Evolutionary conservation across 2,797 vertebrate species (phyloP), one percentile per base, ranked within the genome.

Genomic region (Pangasius krempfi): DNA sequence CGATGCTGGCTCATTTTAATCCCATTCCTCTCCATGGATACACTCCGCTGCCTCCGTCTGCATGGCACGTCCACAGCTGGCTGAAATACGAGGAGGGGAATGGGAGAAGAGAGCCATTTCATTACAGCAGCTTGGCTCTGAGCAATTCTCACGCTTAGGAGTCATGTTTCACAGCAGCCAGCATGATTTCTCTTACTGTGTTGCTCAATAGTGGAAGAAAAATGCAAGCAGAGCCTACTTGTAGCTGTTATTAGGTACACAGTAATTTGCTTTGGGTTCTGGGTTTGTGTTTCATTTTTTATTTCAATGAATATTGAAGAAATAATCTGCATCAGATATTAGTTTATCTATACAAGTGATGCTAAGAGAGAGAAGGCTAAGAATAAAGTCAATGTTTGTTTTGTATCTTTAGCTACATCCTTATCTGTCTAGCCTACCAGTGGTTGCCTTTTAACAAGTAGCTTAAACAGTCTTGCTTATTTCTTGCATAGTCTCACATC

Each of bases 1-100:
- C 82, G 44, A 84, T 88, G 86, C 56, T 30, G 80, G 68, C 73
- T 87, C 60, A 89, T 90, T 92, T 88, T 90, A 89, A 88, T 90
- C 89, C 90, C 30, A 87, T 90, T 75, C 86, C 81, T 86, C 78
- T 87, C 80, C 62, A 87, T 87, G 88, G 88, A 86, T 89, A 88
- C 76, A 84, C 87, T 90, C 84, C 13, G 60, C 79, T 89, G 88
- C 58, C 79, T 89, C 88, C 73, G 86, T 89, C 87, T 89, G 70
- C 47, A 79, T 89, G 52, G 40, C 60, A 47, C 75, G 56, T 81
- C 75, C 89, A 87, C 89, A 40, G 75, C 82, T 80, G 82, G 86
- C 82, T 85, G 86, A 85, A 87, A 87, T 89, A 87, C 86, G 66
- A 85, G 75, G 86, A 40, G 66, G 85, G 75, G 89, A 79, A 85